Evolutionary conservation across 1,140 invertebrate genomes (phyloP), one percentile per base, ranked within the genome.

Genomic region (Bombus confusus): DNA sequence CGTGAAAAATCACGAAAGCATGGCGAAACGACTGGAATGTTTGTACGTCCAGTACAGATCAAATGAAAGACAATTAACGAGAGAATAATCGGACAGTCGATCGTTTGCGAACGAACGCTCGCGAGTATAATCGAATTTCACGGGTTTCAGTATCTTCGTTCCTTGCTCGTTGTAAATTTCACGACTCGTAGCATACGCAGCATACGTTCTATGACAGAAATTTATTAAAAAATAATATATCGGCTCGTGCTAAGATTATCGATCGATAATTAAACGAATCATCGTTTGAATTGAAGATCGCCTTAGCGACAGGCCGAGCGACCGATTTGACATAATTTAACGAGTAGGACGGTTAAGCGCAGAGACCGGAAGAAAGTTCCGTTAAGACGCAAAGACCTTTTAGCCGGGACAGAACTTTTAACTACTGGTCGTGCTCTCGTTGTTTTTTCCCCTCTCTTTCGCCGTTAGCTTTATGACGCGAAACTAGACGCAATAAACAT

Each of bases 401-500:
- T 66, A 66, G 52, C 52, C 66, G 59, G 41, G 52, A 73, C 62
- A 68, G 68, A 73, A 85, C 39, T 85, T 80, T 73, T 79, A 80
- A 80, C 77, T 80, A 47, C 52, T 64, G 41, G 37, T 10, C 78
- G 4, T 62, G 25, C 13, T 66, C 25, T 82, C 15, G 9, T 75
- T 57, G 22, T 57, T 47, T 79, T 69, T 80, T n/a, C 22, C 31
- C n/a, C 28, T 41, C 69, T 34, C 28, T 62, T 41, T n/a, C n/a
- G 18, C 18, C 68, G 75, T 71, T 79, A 80, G 66, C 83, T 80
- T 85, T 85, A 85, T 80, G 68, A 85, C 83, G 76, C 68, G 47
- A 80, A 85, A 79, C 75, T 80, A 79, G 83, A 80, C 68, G 83
- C 83, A 85, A 85, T 85, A 80, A 85, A 85, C 76, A 85, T 85